These are phyloP conservation scores for Callosobruchus maculatus DNA, from an alignment of 2,888 invertebrate genomes.

Conservation along the genomic window DNA sequence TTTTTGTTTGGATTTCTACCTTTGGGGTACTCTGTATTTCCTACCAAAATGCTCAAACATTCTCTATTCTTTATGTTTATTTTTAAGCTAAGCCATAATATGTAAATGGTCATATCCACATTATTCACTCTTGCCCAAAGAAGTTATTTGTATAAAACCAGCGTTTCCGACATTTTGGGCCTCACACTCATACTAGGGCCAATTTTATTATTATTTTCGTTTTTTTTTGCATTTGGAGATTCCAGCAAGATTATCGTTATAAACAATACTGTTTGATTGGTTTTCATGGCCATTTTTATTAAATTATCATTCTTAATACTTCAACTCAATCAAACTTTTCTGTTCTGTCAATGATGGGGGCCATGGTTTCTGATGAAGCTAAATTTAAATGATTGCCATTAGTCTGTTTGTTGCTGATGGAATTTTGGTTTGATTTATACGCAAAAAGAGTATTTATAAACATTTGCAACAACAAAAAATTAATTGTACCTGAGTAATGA, in stretches of 20 bases:
- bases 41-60: background rate
- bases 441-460: slow-evolving; percentile 5
- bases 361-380: too few relatives aligned
- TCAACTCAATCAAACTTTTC: too few relatives aligned
- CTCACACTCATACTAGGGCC: too few relatives aligned
- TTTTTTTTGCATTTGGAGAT: too few relatives aligned
- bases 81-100: background rate
- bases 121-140: background rate
- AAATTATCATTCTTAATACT: too few relatives aligned
- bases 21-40: background rate
- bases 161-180: too few relatives aligned
- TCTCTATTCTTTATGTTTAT: background rate
- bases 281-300: too few relatives aligned
- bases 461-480: slow-evolving; percentile 23
- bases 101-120: background rate
- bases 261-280: too few relatives aligned
- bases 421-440: background rate
- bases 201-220: too few relatives aligned
- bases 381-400: background rate
- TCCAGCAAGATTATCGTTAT: too few relatives aligned
- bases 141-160: background rate
- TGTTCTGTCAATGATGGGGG: too few relatives aligned
- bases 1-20: background rate
- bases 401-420: background rate
- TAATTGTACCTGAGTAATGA: slow-evolving; percentile 48